phyloP scores from a whole-genome alignment of 2,797 vertebrate genomes.

The Phyllotis vaccarum region DNA sequence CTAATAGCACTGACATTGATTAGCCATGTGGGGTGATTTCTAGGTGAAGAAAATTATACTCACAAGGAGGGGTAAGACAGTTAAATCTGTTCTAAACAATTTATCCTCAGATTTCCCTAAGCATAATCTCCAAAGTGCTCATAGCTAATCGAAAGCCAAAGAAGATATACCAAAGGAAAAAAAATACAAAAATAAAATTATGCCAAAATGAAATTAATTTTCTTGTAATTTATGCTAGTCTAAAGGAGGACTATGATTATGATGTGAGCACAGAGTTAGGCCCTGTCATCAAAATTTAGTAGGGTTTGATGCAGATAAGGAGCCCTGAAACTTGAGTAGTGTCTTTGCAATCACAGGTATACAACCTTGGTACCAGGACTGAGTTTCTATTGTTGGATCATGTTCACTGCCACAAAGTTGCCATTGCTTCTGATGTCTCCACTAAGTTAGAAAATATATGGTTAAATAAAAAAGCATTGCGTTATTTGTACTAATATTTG shows the following conservation, averaged over 20 bases:
- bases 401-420: not conserved
- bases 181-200: not conserved
- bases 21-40: not conserved
- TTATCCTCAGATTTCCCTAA: not conserved
- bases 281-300: not conserved
- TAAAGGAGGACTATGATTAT: not conserved
- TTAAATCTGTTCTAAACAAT: not conserved
- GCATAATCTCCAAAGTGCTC: not conserved
- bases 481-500: not conserved
- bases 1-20: not conserved
- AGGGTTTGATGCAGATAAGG: not conserved
- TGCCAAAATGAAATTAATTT: not conserved
- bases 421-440: not conserved
- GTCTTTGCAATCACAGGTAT: not conserved
- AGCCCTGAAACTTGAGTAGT: not conserved
- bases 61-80: not conserved
- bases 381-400: not conserved
- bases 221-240: not conserved
- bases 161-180: not conserved
- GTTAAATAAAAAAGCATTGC: not conserved
- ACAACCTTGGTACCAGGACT: not conserved
- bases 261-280: not conserved
- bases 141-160: not conserved
- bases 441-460: slow-evolving; percentile 25
- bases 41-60: not conserved